Percentiles rank a stretch among this genome's conserved stretches.
These are phyloP conservation scores for Neofelis nebulosa DNA, from an alignment of 2,113 vertebrate species.

Conservation along the genomic window DNA sequence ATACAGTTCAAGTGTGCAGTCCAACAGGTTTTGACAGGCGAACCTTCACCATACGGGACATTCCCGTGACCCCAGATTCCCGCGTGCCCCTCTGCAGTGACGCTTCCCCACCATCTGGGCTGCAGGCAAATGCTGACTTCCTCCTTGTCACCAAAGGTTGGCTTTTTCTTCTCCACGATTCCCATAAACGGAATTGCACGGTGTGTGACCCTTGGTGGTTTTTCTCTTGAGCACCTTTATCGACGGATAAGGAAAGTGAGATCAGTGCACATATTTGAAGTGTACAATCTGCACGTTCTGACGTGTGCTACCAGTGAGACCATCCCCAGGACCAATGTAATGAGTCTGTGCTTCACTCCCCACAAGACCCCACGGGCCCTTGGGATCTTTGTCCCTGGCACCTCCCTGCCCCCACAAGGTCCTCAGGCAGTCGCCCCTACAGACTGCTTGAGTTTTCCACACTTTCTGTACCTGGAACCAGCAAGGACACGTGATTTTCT, in stretches of 20 bases:
- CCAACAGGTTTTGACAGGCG: too few relatives aligned
- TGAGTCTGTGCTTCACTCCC: fast-evolving
- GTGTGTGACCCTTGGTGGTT: neutral
- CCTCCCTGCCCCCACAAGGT: neutral
- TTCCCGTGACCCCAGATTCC: neutral
- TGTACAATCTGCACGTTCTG: too few relatives aligned
- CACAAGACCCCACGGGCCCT: too few relatives aligned
- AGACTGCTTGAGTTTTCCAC: neutral
- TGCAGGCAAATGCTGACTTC: too few relatives aligned
- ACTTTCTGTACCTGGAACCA: too few relatives aligned
- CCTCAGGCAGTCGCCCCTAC: neutral
- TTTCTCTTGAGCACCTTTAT: neutral
- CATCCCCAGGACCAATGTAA: fast-evolving
- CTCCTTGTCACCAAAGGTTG: fast-evolving
- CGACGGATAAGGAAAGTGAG: neutral
- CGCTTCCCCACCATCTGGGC: too few relatives aligned
- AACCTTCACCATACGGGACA: fast-evolving
- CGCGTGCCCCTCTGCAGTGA: fast-evolving
- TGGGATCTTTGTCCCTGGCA: neutral
- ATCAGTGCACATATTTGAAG: neutral
- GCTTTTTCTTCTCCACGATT: neutral
- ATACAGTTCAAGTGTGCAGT: fast-evolving
- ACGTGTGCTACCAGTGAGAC: neutral
- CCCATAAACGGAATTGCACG: neutral
- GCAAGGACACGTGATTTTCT: fast-evolving